Base-by-base conservation (phyloP, 2,113 vertebrate species). In the Ceyx margarethae region DNA sequence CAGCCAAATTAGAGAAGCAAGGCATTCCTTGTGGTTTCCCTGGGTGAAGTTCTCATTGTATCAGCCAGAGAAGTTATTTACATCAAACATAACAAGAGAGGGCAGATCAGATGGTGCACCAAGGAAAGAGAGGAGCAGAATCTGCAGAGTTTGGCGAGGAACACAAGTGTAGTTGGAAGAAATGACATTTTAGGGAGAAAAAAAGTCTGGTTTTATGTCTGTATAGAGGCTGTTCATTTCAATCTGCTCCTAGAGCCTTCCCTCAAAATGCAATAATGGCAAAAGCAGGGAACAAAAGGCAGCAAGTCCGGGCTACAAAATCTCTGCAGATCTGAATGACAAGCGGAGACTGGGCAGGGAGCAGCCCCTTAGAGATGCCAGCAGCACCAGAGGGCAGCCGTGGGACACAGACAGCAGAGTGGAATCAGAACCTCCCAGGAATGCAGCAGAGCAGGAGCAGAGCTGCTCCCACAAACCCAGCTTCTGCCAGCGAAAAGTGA, bases 301-400 rank as follows among this genome's bases (percentile, higher is more conserved):
- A 1, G 45, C 18, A 28, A 37, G 45, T 60, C 53, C 53, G 22
- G 53, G 80, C 50, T 76, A 43, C 4, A 4, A 1, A 1, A 7
- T 51, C 25, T 51, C 23, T 12, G 23, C 13, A 35, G 26, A 61
- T 7, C 22, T 19, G 75, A 21, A 42, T 10, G 28, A 40, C 56
- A n/a, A 1, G 20, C 64, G 18, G 76, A 11, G 73, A 26, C 1
- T 31, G 18, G 60, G 2, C 1, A 1, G 0, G 0, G 14, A n/a
- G 33, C 31, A 6, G 75, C 33, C n/a, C 4, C 0, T 6, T 10
- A 4, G 17, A 37, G 35, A 67, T 71, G 53, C 25, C 57, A 26
- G 46, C 22, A 25, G 16, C 95, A 80, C n/a, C 80, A 88, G 95
- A 74, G 83, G 85, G 92, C 94, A 88, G 60, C 80, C 51, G 42